Evolutionary conservation across 1,140 invertebrate genomes (phyloP).

Genomic region (Chionoecetes opilio): DNA sequence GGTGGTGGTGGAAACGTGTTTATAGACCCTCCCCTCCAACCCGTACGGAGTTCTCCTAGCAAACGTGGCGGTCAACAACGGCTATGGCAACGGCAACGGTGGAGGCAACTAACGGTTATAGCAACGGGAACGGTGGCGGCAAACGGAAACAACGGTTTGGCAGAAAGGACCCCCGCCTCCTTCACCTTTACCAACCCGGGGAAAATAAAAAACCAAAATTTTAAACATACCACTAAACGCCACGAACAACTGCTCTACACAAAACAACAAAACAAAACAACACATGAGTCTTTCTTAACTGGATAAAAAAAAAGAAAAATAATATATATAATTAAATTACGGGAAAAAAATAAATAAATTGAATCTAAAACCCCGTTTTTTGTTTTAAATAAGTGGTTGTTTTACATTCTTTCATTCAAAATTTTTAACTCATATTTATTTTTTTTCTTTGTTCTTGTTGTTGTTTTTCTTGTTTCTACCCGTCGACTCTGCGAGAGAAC

Average conservation of each 20-base stretch:
- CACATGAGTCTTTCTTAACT: too few species aligned
- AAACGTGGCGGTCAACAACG: not conserved
- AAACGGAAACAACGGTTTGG: constrained; percentile 52
- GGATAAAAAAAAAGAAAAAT: not conserved
- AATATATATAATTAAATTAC: not conserved
- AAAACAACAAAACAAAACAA: not conserved
- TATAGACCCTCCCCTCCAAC: too few species aligned
- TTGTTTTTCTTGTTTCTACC: not conserved
- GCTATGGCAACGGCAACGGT: not conserved
- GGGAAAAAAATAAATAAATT: not conserved
- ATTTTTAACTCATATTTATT: not conserved
- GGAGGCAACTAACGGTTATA: not conserved
- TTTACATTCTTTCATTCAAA: not conserved
- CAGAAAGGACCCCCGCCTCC: constrained; percentile 37
- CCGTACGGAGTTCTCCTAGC: not conserved
- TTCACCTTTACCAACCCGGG: not conserved
- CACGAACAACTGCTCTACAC: not conserved
- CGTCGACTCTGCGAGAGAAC: not conserved
- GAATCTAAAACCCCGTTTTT: not conserved
- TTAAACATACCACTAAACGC: not conserved
- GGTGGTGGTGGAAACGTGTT: too few species aligned
- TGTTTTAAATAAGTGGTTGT: not conserved
- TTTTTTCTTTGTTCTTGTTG: not conserved
- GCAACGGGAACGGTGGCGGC: constrained; percentile 34
- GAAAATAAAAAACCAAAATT: not conserved